These are phyloP conservation scores for Branchipolynoe longqiensis DNA, from an alignment of 2,888 invertebrate genomes.

Conservation along the genomic window DNA sequence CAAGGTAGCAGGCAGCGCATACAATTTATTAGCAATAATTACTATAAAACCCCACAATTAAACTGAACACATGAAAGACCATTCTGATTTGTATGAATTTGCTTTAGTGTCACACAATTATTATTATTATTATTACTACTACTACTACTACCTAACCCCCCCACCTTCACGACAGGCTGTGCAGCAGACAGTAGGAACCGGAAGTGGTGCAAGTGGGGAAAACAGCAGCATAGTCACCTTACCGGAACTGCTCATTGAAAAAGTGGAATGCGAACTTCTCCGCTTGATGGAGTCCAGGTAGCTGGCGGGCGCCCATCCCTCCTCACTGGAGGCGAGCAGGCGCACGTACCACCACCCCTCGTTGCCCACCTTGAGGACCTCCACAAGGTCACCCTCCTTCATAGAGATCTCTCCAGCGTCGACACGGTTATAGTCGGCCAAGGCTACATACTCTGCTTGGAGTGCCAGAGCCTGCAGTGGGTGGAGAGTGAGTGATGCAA, in stretches of 20 bases:
- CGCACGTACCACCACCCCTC: constrained; percentile 98
- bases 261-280: constrained; percentile 63
- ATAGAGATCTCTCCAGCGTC: constrained; percentile 95
- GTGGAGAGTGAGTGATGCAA: no score
- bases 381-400: constrained; percentile 93
- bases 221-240: constrained; percentile 44
- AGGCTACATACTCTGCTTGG: constrained; percentile 84
- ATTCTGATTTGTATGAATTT: no score
- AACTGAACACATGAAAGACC: no score
- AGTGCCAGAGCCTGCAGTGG: constrained; percentile 39
- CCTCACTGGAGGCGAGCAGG: constrained; percentile 85
- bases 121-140: no score
- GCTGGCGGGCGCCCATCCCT: constrained; percentile 96
- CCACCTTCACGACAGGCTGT: no score
- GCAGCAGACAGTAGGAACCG: no score
- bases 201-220: neutral
- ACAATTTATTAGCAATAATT: no score
- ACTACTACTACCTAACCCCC: no score
- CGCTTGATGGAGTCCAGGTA: constrained; percentile 82
- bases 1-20: no score
- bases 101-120: no score
- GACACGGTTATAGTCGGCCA: constrained; percentile 96
- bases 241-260: constrained; percentile 60
- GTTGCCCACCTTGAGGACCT: constrained; percentile 94
- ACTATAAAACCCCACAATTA: no score